Conservation (phyloP, 1,140 invertebrate genomes). For the Alviniconcha marisindica region DNA sequence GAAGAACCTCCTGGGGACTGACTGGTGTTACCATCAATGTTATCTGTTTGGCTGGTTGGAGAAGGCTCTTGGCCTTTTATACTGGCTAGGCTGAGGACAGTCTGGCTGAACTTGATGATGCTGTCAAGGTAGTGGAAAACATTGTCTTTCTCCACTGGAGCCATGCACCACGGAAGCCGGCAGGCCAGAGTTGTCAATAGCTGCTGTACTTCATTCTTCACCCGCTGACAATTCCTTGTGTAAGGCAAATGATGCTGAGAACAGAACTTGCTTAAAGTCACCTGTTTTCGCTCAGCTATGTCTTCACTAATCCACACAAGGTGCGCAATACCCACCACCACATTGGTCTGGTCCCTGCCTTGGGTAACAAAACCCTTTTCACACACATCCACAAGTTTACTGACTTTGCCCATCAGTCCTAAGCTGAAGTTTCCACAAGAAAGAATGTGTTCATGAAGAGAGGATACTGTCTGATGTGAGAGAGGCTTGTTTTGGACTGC, state of each 20-base stretch:
- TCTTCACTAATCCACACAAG: constrained; percentile 33
- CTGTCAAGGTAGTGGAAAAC: background rate
- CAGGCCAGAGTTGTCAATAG: constrained; percentile 12
- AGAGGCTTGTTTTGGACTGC: background rate
- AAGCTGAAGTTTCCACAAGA: background rate
- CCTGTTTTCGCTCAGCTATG: background rate
- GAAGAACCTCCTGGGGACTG: too few species aligned
- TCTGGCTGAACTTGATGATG: background rate
- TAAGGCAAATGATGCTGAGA: background rate
- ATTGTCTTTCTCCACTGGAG: background rate
- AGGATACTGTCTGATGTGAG: background rate
- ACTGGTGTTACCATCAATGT: too few species aligned
- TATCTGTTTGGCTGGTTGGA: too few species aligned
- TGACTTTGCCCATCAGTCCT: background rate
- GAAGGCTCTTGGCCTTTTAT: background rate
- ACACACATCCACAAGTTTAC: constrained; percentile 13
- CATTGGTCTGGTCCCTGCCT: constrained; percentile 8
- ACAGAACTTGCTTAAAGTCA: background rate
- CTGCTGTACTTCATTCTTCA: background rate
- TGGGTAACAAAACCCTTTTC: constrained; percentile 27
- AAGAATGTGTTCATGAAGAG: background rate
- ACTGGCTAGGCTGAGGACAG: background rate
- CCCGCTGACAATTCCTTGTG: background rate
- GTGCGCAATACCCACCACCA: constrained; percentile 5
- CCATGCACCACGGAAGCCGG: constrained; percentile 8